These are phyloP conservation scores for Manis javanica DNA, from an alignment of 2,797 vertebrate species.

Conservation along the genomic window DNA sequence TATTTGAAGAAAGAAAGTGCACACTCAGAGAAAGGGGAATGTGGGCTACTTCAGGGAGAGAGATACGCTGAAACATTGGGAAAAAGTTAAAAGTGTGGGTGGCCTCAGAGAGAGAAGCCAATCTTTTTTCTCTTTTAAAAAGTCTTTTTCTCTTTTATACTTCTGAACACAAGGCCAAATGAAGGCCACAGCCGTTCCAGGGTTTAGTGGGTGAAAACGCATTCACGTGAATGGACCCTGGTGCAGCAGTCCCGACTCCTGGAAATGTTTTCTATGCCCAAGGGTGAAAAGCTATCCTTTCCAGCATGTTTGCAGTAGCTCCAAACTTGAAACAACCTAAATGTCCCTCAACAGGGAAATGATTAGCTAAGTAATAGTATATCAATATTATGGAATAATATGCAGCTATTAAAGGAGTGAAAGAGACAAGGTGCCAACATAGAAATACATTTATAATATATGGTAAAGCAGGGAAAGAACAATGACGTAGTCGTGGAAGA, in stretches of 20 bases:
- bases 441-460: neutral
- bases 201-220: neutral
- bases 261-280: neutral
- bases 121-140: no score
- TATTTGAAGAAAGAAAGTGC: no score
- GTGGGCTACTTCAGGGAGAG: no score
- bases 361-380: neutral
- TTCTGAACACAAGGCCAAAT: neutral
- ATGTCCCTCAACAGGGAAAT: neutral
- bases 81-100: no score
- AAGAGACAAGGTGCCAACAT: neutral
- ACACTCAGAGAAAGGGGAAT: no score
- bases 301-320: neutral
- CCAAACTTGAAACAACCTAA: neutral
- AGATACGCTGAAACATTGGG: no score
- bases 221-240: neutral
- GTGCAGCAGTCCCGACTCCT: neutral
- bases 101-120: no score
- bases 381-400: neutral
- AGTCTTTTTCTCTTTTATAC: neutral
- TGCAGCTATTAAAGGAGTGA: neutral
- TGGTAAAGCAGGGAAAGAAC: neutral
- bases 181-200: neutral
- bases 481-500: neutral
- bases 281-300: neutral